phyloP scores from a whole-genome alignment of 2,888 invertebrate genomes.

The Ichneumoninae sp. region DNA sequence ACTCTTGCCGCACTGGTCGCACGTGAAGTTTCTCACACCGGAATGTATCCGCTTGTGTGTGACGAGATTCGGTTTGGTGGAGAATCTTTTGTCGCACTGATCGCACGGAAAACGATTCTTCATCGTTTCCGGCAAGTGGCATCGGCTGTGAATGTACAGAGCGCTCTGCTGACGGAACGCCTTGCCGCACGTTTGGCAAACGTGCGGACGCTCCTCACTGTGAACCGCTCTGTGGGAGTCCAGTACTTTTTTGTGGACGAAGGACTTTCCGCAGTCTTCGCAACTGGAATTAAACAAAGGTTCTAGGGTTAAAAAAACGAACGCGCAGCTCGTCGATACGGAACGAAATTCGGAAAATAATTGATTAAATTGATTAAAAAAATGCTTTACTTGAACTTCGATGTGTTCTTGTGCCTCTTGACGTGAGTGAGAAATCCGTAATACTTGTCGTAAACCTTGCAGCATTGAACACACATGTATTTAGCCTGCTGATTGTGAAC shows the following conservation, averaged over 20 bases:
- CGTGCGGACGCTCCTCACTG: constrained; percentile 85
- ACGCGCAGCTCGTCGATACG: background rate
- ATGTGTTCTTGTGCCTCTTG: constrained; percentile 87
- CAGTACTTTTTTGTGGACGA: constrained; percentile 85
- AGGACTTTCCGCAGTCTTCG: constrained; percentile 87
- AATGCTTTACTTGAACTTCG: constrained; percentile 86
- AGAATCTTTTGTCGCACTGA: constrained; percentile 87
- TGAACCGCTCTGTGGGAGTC: constrained; percentile 85
- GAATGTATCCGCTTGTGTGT: constrained; percentile 87
- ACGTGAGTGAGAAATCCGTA: constrained; percentile 88
- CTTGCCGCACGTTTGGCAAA: constrained; percentile 86
- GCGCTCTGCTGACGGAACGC: constrained; percentile 86
- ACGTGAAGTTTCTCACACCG: constrained; percentile 86
- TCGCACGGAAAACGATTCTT: constrained; percentile 87
- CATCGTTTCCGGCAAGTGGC: constrained; percentile 86
- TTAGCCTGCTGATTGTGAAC: constrained; percentile 88
- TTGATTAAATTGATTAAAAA: background rate
- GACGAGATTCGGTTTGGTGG: constrained; percentile 86
- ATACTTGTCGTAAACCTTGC: constrained; percentile 88
- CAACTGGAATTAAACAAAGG: constrained; percentile 77
- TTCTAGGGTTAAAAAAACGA: background rate
- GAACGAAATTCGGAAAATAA: background rate
- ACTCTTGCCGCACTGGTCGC: constrained; percentile 87
- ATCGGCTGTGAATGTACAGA: constrained; percentile 85
- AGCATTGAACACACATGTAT: constrained; percentile 89